Base-by-base conservation (phyloP, 2,888 invertebrate genomes). In the Drosophila mercatorum region DNA sequence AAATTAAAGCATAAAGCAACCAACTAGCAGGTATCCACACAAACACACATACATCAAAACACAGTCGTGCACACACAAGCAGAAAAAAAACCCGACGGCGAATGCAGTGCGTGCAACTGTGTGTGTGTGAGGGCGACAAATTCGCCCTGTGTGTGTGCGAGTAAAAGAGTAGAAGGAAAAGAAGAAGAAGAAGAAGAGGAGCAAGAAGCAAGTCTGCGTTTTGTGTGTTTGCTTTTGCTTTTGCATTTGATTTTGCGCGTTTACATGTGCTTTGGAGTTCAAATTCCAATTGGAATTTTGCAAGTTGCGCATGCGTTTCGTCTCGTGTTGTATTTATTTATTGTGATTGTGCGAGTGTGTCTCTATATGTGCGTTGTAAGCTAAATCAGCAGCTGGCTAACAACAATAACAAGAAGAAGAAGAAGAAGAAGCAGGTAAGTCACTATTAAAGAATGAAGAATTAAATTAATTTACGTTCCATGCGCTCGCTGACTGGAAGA, bases 231-330 rank as follows among this genome's bases (percentile, higher is more conserved):
- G 71, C 38, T 34, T 34, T 22, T 44, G 44, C 67, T 44, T 76
- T 78, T 77, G 70, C 67, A 80, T 80, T 83, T 83, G 77, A 80
- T 77, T 78, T 78, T 78, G 78, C 78, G 59, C 49, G 31, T 31
- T 59, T 59, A 59, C 59, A 59, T 49, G 49, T 59, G 55, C 60
- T 70, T 66, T 64, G 84, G 76, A 80, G 88, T 89, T 73, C 90
- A 89, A 85, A 89, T 85, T 85, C 85, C 90, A 85, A 85, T 83
- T 89, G 56, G 69, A 81, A 72, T 69, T 72, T 72, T 63, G 57
- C 43, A 52, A 59, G 67, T 70, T 88, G 87, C 88, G 83, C 84
- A 81, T 88, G 85, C 85, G 84, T 85, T 56, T 69, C 72, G 40
- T 49, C 55, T 44, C 10, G 63, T 51, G 70, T 53, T 38, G 56